These are phyloP conservation scores for Oreocharis arfaki DNA, from an alignment of 2,113 vertebrate species.

Conservation along the genomic window DNA sequence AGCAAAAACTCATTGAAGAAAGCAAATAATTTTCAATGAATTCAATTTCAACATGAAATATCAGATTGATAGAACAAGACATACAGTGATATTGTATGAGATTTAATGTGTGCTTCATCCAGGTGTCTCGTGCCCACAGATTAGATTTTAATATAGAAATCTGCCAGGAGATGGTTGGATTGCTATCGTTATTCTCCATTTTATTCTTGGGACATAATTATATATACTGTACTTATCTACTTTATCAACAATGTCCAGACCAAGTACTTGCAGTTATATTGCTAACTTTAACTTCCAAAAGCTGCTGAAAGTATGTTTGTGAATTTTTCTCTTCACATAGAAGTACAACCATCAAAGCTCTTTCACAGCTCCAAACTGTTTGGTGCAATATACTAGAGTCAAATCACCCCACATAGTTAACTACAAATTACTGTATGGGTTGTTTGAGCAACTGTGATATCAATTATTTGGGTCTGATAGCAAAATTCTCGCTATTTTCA, in stretches of 20 bases:
- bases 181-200: background rate
- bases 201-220: background rate
- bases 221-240: background rate
- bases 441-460: background rate
- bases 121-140: background rate
- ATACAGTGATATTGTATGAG: background rate
- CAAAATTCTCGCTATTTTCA: background rate
- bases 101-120: background rate
- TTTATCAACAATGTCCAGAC: background rate
- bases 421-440: background rate
- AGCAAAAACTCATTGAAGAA: background rate
- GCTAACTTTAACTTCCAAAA: background rate
- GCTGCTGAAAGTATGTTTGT: background rate
- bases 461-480: background rate
- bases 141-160: background rate
- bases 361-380: background rate
- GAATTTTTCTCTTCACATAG: background rate
- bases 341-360: background rate
- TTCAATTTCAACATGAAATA: background rate
- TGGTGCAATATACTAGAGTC: background rate
- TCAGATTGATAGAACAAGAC: background rate
- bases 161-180: background rate
- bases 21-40: background rate
- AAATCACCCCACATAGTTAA: background rate
- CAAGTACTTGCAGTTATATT: background rate